Evolutionary conservation across 2,797 vertebrate species (phyloP), one percentile per base, ranked within the genome.

Genomic region (Neomorphus geoffroyi): DNA sequence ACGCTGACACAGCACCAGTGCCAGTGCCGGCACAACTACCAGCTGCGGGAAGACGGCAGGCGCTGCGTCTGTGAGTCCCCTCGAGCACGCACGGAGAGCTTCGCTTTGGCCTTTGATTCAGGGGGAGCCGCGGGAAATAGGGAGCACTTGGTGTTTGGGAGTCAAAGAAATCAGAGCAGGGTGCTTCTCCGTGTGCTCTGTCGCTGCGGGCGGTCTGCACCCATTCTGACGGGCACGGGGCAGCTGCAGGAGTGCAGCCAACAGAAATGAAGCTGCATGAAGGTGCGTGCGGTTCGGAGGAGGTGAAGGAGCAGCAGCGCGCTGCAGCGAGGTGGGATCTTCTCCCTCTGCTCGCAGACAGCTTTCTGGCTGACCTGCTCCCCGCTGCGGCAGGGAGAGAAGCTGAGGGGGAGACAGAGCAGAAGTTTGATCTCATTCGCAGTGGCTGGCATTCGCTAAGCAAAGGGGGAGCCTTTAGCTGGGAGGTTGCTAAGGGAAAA

Each of bases 41-140:
- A 97, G 71, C 98, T 99, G 86, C 97, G 95, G 11, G 97, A 98
- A 32, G 99, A 99, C 0, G 98, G 99, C 80, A 98, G 97, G 51
- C 98, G 96, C 88, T 99, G 99, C 1, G 80, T 86, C 97, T 2
- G 99, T 99, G 97, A 99, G 99, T 98, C 39, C 58, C 21, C 13
- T 11, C 2, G 11, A 23, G 75, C 48, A 1, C 0, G 1, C 4
- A 0, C 0, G 11, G 39, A 2, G 9, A 9, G 61, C 9, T 65
- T 18, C 2, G 5, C 58, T 22, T 70, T 3, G 39, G 32, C 19
- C 11, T 8, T 11, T 24, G 57, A 10, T 23, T 3, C 10, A 3
- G 22, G 62, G 77, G 50, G 14, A 57, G 27, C 37, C 13, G 66
- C 5, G 66, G 17, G 35, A 53, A 5, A 4, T 0, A 4, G 62